A percentile compares a stretch with the other conserved stretches of the same genome.
Evolutionary conservation across 2,888 invertebrate species (phyloP).

Genomic region (Deroplatys truncata): DNA sequence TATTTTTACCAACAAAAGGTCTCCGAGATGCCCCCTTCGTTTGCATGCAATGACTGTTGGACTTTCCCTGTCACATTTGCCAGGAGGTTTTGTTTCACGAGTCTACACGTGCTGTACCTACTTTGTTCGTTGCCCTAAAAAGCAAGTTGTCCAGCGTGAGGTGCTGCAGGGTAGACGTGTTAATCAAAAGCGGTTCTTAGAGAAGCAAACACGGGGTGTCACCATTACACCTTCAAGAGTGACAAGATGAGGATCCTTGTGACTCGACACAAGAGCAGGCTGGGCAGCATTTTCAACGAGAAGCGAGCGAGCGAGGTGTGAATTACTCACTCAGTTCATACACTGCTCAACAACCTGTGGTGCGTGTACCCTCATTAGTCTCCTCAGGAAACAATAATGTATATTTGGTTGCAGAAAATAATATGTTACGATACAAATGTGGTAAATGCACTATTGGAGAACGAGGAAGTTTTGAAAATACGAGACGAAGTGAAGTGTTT

Average conservation of each 20-base stretch:
- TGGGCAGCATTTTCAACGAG: not conserved
- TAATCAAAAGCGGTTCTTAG: not conserved
- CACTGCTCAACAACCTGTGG: not conserved
- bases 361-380: not conserved
- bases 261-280: not conserved
- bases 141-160: not conserved
- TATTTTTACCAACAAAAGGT: too few species aligned
- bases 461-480: too few species aligned
- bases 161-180: not conserved
- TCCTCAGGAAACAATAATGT: not conserved
- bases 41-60: too few species aligned
- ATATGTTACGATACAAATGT: too few species aligned
- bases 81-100: too few species aligned
- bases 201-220: not conserved
- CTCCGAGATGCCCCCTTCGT: too few species aligned
- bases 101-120: not conserved
- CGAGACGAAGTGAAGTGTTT: too few species aligned
- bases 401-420: too few species aligned
- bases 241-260: not conserved
- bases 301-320: not conserved
- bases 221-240: not conserved
- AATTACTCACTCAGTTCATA: not conserved
- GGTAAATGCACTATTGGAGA: too few species aligned
- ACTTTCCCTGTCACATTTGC: too few species aligned
- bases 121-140: not conserved